These are phyloP conservation scores for Nematopogon swammerdamellus DNA, from an alignment of 2,888 invertebrate genomes.

Conservation along the genomic window DNA sequence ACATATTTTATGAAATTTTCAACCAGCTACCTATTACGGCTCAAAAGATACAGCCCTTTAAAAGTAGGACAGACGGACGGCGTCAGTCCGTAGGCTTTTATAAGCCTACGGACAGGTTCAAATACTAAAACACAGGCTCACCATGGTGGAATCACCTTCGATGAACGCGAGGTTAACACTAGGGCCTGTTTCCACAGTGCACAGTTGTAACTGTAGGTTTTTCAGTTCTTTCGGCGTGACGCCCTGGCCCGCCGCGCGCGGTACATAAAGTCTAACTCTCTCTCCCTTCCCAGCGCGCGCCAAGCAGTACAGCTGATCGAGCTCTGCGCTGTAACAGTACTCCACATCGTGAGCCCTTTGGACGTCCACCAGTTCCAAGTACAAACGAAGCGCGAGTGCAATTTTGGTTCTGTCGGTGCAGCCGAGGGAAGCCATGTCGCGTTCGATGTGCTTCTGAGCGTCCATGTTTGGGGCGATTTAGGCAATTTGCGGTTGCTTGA, in stretches of 20 bases:
- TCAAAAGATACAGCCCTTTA: too few species aligned
- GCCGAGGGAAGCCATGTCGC: conserved; percentile 42
- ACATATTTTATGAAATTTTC: too few species aligned
- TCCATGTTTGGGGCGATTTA: too few species aligned
- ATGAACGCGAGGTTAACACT: conserved; percentile 40
- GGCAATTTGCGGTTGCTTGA: too few species aligned
- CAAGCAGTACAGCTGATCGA: conserved; percentile 39
- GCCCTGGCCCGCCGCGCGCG: conserved; percentile 28
- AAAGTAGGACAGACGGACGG: too few species aligned
- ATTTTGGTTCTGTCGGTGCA: conserved; percentile 37
- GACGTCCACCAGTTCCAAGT: conserved; percentile 40
- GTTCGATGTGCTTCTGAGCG: conserved; percentile 38
- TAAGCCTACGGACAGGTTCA: too few species aligned
- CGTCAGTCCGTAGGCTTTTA: too few species aligned
- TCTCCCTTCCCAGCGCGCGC: conserved; percentile 34
- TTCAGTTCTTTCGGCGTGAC: conserved; percentile 32
- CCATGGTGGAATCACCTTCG: conserved; percentile 41
- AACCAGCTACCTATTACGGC: too few species aligned
- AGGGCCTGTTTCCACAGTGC: conserved; percentile 40
- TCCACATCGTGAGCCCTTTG: conserved; percentile 48
- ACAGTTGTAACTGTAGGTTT: conserved; percentile 39
- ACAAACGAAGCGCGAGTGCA: conserved; percentile 36
- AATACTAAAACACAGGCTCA: too few species aligned
- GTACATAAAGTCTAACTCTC: conserved; percentile 43
- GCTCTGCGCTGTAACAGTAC: conserved; percentile 42